Base-by-base conservation (phyloP, 2,113 vertebrate species). In the Pteropus alecto region DNA sequence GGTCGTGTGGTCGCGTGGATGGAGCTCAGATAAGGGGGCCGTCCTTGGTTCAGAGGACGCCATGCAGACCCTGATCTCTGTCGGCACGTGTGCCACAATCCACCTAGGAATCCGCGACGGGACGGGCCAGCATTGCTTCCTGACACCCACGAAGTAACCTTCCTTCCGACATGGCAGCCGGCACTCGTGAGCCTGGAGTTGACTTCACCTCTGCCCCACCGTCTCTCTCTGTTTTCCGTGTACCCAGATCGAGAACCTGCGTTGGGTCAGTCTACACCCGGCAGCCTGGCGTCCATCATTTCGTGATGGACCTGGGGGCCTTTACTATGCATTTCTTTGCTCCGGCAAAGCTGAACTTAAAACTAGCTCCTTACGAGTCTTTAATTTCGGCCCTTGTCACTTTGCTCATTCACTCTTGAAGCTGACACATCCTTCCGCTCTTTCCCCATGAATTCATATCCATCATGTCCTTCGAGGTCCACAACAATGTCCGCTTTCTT, bases 11-110 rank as follows among this genome's bases (percentile, higher is more conserved):
- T 43, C 1, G 0, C 56, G 77, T 81, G 54, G 89, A 68, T 15
- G 60, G 48, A 90, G 30, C 83, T 48, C 68, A 73, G 97, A 95
- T 79, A 89, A 98, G 78, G 88, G 43, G 61, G 73, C 56, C 3
- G 28, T 65, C 43, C 24, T 94, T 94, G 70, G 65, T 26, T 21
- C 28, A 61, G 67, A 77, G 51, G 70, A 68, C 6, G 2, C 70
- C 6, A 0, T 73, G 77, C 12, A 89, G 73, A 73, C 18, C 24
- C 33, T 5, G 48, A 61, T 65, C 35, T 35, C 33, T 38, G 30
- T 78, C n/a, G 63, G 41, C 38, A 70, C 0, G 0, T 38, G 43
- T 3, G 41, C 93, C 33, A 43, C 1, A 0, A 58, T 35, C 6
- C 30, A 1, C 15, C n/a, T 9, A 68, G 63, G 82, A 81, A 30